These are phyloP conservation scores for Microcaecilia unicolor DNA, from an alignment of 2,797 vertebrate species.

Conservation along the genomic window DNA sequence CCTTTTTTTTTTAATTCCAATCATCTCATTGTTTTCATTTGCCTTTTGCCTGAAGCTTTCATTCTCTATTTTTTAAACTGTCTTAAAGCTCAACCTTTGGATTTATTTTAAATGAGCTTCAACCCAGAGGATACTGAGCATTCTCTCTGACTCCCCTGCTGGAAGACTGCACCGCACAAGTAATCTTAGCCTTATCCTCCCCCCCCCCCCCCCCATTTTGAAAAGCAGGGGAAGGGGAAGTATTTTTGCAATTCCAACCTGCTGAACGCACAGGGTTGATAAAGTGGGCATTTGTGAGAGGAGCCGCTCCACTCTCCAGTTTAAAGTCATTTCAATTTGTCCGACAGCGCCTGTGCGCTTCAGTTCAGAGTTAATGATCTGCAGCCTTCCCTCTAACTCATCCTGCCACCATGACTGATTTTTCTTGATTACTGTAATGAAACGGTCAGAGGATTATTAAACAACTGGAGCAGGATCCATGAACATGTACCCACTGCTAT, in stretches of 20 bases:
- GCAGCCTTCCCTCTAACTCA: constrained; percentile 64
- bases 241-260: too few species aligned
- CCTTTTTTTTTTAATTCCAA: constrained; percentile 12
- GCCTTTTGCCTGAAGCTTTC: constrained; percentile 11
- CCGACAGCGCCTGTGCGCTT: constrained; percentile 41
- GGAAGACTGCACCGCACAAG: too few species aligned
- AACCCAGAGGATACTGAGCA: too few species aligned
- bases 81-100: too few species aligned
- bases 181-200: too few species aligned
- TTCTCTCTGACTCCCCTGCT: too few species aligned
- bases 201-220: too few species aligned
- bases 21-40: constrained; percentile 12
- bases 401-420: constrained; percentile 67
- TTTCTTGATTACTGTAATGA: constrained; percentile 77
- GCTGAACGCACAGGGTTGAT: too few species aligned
- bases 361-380: constrained; percentile 73
- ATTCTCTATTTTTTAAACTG: constrained; percentile 17
- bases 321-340: constrained; percentile 70
- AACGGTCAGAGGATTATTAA: constrained; percentile 74
- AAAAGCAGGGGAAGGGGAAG: background rate
- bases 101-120: too few species aligned
- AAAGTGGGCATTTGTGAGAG: constrained; percentile 25
- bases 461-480: constrained; percentile 38
- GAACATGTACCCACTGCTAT: background rate
- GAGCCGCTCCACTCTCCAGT: constrained; percentile 8